Evolutionary conservation across 2,888 invertebrate genomes (phyloP), one percentile per base, ranked within the genome.

Genomic region (Phengaris alcon): DNA sequence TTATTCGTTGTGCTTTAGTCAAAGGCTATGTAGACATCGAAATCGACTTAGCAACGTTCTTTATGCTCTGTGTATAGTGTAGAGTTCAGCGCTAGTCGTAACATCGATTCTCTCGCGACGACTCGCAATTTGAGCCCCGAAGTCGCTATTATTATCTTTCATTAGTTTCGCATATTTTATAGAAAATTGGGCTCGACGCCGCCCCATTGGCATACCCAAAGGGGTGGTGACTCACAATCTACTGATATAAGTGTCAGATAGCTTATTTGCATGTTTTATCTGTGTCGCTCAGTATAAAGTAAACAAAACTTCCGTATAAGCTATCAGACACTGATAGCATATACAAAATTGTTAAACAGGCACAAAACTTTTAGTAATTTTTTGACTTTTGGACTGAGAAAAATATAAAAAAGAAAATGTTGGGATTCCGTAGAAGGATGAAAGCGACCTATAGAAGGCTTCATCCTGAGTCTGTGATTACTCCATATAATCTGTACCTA

Each of bases 101-200:
- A 13, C 52, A 51, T 70, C 51, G 70, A 54, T 72, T 72, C 52
- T 72, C 70, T 70, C 46, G 15, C 7, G 72, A 59, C 46, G 68
- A 72, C 72, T 72, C 51, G 22, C 22, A 52, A 72, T 51, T 35
- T 72, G n/a, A 54, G 15, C 52, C 52, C 72, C 54, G 22, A 54
- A 35, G 35, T 54, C 72, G 54, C 51, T 72, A 54, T 51, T 48
- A 10, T 10, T 70, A 8, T 12, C 9, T 48, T 70, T 48, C n/a
- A 15, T 48, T 70, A 10, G 46, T 69, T 69, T 68, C 46, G 15
- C 59, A 59, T n/a, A 22, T 10, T 22, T 22, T 22, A 5, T 59
- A 59, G 9, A 7, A 13, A 59, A 64, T 35, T 3, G 64, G 35
- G 7, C 64, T 64, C 15, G 8, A 8, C 13, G n/a, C n/a, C 6